These are phyloP conservation scores for Paragorgia papillata DNA, from an alignment of 92 coral and sea anemone species.

Conservation along the genomic window DNA sequence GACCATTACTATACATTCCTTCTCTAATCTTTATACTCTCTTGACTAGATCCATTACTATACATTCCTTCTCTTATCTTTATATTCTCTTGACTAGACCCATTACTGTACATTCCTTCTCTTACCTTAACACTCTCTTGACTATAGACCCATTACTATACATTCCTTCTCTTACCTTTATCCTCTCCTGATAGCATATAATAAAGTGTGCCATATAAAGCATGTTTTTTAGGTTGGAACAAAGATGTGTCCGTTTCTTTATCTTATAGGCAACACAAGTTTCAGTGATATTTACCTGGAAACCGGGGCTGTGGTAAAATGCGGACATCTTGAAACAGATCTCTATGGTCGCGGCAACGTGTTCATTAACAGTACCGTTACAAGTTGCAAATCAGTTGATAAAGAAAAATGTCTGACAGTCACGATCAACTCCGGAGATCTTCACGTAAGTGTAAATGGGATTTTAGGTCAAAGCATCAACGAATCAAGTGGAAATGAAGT, in stretches of 20 bases:
- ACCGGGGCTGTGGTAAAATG: slow-evolving; percentile 61
- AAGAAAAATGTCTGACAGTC: slow-evolving; percentile 49
- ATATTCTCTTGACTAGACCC: no score
- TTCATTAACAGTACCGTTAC: slow-evolving; percentile 63
- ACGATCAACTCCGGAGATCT: slow-evolving; percentile 50
- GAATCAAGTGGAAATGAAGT: slow-evolving; percentile 24
- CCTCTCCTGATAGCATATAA: no score
- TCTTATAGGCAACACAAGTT: slow-evolving; percentile 45
- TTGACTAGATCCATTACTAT: no score
- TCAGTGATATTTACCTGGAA: slow-evolving; percentile 55
- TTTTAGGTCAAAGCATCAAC: slow-evolving; percentile 51
- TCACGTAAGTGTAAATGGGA: slow-evolving; percentile 55
- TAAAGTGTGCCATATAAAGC: no score
- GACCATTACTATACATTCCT: no score
- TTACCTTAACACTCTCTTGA: no score
- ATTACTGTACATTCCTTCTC: no score
- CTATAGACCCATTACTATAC: no score
- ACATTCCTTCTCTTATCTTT: no score
- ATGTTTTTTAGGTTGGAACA: no score
- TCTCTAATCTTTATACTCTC: no score
- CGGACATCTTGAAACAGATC: slow-evolving; percentile 32
- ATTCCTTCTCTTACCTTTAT: no score
- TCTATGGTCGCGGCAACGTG: slow-evolving; percentile 42
- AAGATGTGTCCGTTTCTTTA: slow-evolving; percentile 26
- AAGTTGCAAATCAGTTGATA: slow-evolving; percentile 34